Evolutionary conservation across 2,113 vertebrate genomes (phyloP), one percentile per base, ranked within the genome.

Genomic region (Panurus biarmicus): DNA sequence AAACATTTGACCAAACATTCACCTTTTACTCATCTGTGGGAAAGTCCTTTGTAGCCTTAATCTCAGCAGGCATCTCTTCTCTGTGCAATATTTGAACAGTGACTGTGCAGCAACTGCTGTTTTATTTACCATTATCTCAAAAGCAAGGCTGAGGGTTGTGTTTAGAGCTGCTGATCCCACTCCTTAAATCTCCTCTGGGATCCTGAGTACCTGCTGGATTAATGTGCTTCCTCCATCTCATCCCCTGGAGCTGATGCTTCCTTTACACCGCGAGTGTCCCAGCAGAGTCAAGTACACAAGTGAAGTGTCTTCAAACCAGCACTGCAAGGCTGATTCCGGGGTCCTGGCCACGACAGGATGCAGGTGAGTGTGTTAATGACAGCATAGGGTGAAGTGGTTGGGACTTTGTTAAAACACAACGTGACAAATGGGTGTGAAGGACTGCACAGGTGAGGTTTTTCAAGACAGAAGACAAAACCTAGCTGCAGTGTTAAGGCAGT

Each of bases 401-500:
- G 75, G 79, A 88, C 67, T 31, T 91, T n/a, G 51, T 75, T 83
- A 70, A 84, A 94, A 94, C 54, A 81, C 62, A 83, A 36, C 2
- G 4, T 66, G 70, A 93, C 69, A 80, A 78, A 87, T 42, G 69
- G 65, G 73, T 5, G 14, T 38, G 70, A 87, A 84, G 87, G 73
- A 69, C 72, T 89, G 75, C 50, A 42, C 0, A 5, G 70, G 75
- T 47, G 87, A 91, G 66, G 57, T 53, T 66, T 88, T 56, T 21
- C 33, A 82, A 86, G 85, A 93, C 88, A 58, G 77, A 83, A 85
- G 33, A 86, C 51, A 87, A 86, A 87, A 95, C 78, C 60, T 93
- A 89, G 94, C 91, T 97, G 93, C 95, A 95, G 16, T 92, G 75
- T 95, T 97, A 95, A 97, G 93, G 94, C 95, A 96, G 95, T 95